Conservation (phyloP, 2,797 vertebrate species). For the Mustela erminea region DNA sequence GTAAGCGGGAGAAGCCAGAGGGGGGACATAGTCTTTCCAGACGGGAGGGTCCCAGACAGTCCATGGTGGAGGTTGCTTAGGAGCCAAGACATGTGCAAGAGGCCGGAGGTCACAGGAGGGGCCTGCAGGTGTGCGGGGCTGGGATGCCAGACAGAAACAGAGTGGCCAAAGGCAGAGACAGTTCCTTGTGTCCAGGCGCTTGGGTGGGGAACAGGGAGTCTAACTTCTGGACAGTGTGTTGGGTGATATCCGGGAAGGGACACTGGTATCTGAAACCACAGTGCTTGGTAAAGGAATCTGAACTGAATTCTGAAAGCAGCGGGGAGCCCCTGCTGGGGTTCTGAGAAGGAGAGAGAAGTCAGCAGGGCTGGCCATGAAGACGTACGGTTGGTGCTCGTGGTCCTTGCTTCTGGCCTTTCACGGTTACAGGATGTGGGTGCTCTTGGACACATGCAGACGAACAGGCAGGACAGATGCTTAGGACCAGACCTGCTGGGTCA, state of each 20-base stretch:
- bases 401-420: not conserved
- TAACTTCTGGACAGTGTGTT: not conserved
- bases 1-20: not conserved
- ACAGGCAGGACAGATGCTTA: not conserved
- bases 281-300: not conserved
- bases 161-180: not conserved
- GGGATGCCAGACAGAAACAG: not conserved
- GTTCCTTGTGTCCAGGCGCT: not conserved
- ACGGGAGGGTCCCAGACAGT: not conserved
- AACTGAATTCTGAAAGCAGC: not conserved
- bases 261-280: not conserved
- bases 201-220: not conserved
- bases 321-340: not conserved
- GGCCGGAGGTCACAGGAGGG: not conserved
- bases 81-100: not conserved
- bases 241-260: not conserved
- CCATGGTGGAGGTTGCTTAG: not conserved
- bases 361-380: not conserved
- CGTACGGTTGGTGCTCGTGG: not conserved
- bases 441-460: fast-evolving
- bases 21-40: not conserved
- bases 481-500: not conserved
- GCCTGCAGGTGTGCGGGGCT: no score
- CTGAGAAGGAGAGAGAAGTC: not conserved
- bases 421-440: not conserved